A percentile compares a stretch with the other conserved stretches of the same genome.
Evolutionary conservation across 2,113 vertebrate genomes (phyloP).

Genomic region (Hippocampus comes): DNA sequence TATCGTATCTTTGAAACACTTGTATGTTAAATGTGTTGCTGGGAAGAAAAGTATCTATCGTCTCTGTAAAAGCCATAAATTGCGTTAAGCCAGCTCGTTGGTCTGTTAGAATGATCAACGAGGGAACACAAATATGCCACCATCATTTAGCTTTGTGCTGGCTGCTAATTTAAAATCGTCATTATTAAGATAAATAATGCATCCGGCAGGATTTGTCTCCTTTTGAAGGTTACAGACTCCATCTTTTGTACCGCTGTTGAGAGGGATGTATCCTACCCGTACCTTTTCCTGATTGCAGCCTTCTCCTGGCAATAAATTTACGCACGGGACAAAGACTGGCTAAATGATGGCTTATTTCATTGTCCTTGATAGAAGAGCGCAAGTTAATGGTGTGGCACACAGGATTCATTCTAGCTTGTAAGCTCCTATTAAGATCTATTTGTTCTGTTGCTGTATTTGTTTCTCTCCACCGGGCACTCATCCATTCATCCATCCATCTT

Average conservation of each 20-base stretch:
- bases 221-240: conserved; percentile 60
- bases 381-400: conserved; percentile 32
- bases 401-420: conserved; percentile 33
- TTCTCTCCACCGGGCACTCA: conserved; percentile 55
- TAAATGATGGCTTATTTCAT: conserved; percentile 28
- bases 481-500: conserved; percentile 55
- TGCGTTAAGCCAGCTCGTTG: conserved; percentile 36
- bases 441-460: conserved; percentile 62
- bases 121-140: conserved; percentile 29
- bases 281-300: conserved; percentile 22
- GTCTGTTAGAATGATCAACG: conserved; percentile 33
- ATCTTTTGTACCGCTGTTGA: conserved; percentile 32
- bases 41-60: conserved; percentile 16
- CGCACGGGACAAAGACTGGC: conserved; percentile 13
- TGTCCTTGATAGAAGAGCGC: conserved; percentile 54
- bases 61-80: conserved; percentile 50
- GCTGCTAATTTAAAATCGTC: conserved; percentile 50
- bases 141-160: conserved; percentile 27
- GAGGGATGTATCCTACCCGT: conserved; percentile 18
- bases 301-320: conserved; percentile 19
- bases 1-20: background rate
- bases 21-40: background rate
- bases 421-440: conserved; percentile 50
- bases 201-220: conserved; percentile 39
- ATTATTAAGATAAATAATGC: conserved; percentile 54